phyloP scores from a whole-genome alignment of 2,888 invertebrate genomes.

The Nycteola revayana region DNA sequence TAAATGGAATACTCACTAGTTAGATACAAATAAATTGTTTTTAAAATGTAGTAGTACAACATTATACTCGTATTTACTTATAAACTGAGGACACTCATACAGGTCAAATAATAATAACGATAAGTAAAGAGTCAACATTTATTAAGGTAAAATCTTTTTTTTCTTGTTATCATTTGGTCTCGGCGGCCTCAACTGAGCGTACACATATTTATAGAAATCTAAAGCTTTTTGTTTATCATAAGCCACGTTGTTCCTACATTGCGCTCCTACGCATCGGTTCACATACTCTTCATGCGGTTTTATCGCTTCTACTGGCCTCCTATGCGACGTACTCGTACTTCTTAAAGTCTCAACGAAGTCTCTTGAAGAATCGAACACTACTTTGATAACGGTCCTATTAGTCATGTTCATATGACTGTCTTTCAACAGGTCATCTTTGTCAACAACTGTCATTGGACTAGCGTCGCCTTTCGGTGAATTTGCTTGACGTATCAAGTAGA shows the following conservation, averaged over 20 bases:
- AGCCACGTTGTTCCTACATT: conserved; percentile 60
- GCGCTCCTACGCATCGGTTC: conserved; percentile 56
- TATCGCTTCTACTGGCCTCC: conserved; percentile 39
- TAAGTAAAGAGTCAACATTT: too few relatives aligned
- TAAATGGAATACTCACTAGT: too few relatives aligned
- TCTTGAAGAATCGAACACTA: conserved; percentile 68
- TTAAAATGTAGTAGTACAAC: too few relatives aligned
- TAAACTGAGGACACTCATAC: too few relatives aligned
- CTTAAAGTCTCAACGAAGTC: conserved; percentile 72
- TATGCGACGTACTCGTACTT: conserved; percentile 52
- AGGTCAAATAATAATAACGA: too few relatives aligned
- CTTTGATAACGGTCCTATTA: conserved; percentile 67
- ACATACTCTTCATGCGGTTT: conserved; percentile 51
- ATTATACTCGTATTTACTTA: too few relatives aligned
- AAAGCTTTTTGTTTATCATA: conserved; percentile 71
- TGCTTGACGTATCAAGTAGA: conserved; percentile 71
- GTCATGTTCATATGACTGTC: conserved; percentile 65
- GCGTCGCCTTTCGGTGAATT: conserved; percentile 56
- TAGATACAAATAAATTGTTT: too few relatives aligned
- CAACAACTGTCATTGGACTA: conserved; percentile 63
- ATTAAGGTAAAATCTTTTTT: conserved; percentile 48
- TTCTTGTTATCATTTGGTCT: conserved; percentile 46
- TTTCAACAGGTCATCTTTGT: conserved; percentile 62
- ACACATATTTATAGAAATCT: conserved; percentile 77
- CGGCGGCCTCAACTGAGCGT: conserved; percentile 68